Conservation (phyloP, 2,113 vertebrate genomes). For the Rynchops niger region DNA sequence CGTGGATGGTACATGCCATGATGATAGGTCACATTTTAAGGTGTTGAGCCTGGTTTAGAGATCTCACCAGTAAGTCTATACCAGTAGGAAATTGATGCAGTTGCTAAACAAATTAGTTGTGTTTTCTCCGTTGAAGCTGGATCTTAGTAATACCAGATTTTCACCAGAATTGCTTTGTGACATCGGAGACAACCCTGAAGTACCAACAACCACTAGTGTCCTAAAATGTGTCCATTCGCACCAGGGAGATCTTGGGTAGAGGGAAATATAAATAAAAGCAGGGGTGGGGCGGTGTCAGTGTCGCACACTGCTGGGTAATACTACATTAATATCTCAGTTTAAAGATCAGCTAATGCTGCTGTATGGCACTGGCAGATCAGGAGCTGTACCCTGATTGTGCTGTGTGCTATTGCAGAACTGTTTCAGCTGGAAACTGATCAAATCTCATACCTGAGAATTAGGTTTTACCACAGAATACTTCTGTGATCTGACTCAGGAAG, state of each 20-base stretch:
- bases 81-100: neutral
- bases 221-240: neutral
- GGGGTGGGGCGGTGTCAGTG: no score
- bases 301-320: neutral
- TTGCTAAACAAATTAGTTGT: neutral
- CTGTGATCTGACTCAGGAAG: fast-evolving
- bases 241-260: neutral
- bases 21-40: neutral
- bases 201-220: neutral
- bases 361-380: neutral
- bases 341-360: neutral
- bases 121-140: neutral
- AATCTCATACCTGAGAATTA: neutral
- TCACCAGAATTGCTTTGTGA: neutral
- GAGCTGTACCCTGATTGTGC: neutral
- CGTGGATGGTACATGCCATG: neutral
- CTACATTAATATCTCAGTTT: neutral
- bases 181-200: neutral
- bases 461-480: neutral
- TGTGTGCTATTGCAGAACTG: neutral
- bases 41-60: neutral
- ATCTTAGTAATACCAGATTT: neutral
- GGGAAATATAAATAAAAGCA: neutral
- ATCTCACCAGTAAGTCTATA: neutral
- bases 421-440: neutral